These are phyloP conservation scores for Drosophila antonietae DNA, from an alignment of 2,888 invertebrate genomes.

Conservation along the genomic window DNA sequence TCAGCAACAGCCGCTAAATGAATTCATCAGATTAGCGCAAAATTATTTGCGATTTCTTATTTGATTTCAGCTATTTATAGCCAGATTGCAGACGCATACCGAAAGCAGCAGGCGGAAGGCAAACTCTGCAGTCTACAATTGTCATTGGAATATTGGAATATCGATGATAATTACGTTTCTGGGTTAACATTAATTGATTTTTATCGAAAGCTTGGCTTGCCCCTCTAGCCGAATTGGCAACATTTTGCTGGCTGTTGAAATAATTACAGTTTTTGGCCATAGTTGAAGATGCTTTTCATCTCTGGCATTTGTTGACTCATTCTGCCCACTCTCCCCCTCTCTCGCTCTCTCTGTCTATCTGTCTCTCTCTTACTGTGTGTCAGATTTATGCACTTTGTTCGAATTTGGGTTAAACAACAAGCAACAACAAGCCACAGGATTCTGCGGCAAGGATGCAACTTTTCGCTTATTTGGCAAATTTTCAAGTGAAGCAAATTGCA, in stretches of 20 bases:
- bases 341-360: not conserved
- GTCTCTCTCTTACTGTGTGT: not conserved
- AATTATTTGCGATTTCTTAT: slow-evolving; percentile 25
- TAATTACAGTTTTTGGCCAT: slow-evolving; percentile 38
- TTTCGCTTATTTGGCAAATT: slow-evolving; percentile 77
- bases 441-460: slow-evolving; percentile 54
- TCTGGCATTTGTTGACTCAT: slow-evolving; percentile 14
- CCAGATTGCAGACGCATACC: not conserved
- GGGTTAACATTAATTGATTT: slow-evolving; percentile 6
- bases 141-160: not conserved
- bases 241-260: slow-evolving; percentile 9
- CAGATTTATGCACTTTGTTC: slow-evolving; percentile 68
- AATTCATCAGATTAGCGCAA: slow-evolving; percentile 36
- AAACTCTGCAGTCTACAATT: not conserved
- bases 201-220: not conserved
- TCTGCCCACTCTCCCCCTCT: not conserved
- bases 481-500: slow-evolving; percentile 69
- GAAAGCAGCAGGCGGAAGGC: not conserved
- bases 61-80: not conserved
- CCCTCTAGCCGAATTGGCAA: not conserved
- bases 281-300: slow-evolving; percentile 4
- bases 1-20: slow-evolving; percentile 11
- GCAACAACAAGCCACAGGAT: slow-evolving; percentile 29
- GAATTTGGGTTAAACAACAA: slow-evolving; percentile 68
- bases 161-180: slow-evolving; percentile 2